phyloP scores from a whole-genome alignment of 2,797 vertebrate genomes.

The Gymnothorax javanicus region DNA sequence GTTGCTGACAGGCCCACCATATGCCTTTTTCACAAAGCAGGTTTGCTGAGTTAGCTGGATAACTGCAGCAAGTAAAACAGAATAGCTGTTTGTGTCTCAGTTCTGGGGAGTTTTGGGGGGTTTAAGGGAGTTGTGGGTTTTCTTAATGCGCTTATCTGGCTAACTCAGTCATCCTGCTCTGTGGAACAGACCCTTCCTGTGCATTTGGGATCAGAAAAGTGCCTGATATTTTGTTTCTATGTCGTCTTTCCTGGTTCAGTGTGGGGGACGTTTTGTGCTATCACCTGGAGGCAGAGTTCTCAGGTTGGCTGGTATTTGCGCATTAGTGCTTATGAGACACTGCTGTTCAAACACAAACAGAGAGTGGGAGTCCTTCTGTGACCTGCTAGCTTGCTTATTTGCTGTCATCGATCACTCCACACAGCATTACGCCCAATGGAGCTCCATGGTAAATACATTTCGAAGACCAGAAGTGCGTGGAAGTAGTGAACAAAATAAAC shows the following conservation, averaged over 20 bases:
- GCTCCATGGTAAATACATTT: background rate
- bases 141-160: too few relatives aligned
- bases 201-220: too few relatives aligned
- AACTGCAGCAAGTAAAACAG: too few relatives aligned
- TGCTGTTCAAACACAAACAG: background rate
- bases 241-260: background rate
- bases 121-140: too few relatives aligned
- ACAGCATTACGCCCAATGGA: background rate
- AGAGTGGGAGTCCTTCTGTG: background rate
- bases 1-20: background rate
- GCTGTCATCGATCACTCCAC: background rate
- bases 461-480: too few relatives aligned
- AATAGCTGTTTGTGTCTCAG: too few relatives aligned
- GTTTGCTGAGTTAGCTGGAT: too few relatives aligned
- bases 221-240: background rate
- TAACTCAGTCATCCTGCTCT: too few relatives aligned
- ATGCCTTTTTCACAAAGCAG: background rate
- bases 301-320: background rate
- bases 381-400: background rate
- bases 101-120: too few relatives aligned
- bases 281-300: background rate
- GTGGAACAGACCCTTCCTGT: too few relatives aligned
- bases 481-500: constrained; percentile 17
- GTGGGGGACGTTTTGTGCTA: background rate
- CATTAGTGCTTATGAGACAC: background rate